Base-by-base conservation (phyloP, 2,113 vertebrate genomes). In the Pipa parva region DNA sequence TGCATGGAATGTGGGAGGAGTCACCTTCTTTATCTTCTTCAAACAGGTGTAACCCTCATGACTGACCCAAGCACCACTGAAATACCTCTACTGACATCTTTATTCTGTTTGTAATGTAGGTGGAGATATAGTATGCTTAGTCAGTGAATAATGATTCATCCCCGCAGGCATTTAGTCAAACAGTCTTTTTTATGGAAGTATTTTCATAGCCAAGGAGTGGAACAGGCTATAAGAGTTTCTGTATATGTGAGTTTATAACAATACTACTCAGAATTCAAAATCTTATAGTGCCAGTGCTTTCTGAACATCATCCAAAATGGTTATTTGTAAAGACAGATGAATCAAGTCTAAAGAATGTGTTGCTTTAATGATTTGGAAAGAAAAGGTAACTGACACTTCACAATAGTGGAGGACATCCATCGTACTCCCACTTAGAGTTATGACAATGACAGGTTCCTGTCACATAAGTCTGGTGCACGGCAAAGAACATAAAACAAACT, bases 1-100 rank as follows among this genome's bases (percentile, higher is more conserved):
- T 5, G 45, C 28, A 2, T 42, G 49, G 66, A 61, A 70, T 70
- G 66, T 70, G 58, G 66, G 66, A 59, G 58, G 59, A 57, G 42
- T 48, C 9, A 51, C 21, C 25, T 15, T 45, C 33, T 69, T 69
- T 70, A 70, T 70, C 66, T 70, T 70, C 57, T 45, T 54, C 36
- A 70, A 70, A 70, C 66, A 70, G 66, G 66, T 70, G 66, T 52
- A 70, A 51, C 54, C 33, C 57, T 21, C 48, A 36, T 37, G 45
- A 12, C 57, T 18, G 33, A n/a, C 28, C 8, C 29, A 11, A 17
- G 36, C 20, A 33, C 64, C 21, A 49, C 29, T 50, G 21, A 45
- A 29, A 70, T 54, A 42, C 46, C 58, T 13, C 4, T 26, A 15
- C 22, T 39, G 57, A 61, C 66, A 70, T 60, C 33, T 54, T 17